phyloP scores from a whole-genome alignment of 1,140 invertebrate species.

The Meteorus sp. region DNA sequence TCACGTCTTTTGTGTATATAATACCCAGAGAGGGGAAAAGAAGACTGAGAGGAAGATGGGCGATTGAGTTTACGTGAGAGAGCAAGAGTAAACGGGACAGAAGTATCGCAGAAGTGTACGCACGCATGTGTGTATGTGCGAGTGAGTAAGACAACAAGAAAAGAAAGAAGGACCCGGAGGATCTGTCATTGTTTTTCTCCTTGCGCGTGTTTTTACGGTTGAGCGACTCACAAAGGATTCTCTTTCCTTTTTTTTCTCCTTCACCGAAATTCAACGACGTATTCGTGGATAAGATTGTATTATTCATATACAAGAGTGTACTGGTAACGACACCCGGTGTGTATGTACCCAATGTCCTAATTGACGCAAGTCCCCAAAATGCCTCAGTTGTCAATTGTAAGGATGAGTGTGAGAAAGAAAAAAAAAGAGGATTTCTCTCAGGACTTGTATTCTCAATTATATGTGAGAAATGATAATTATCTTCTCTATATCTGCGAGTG shows the following conservation, averaged over 20 bases:
- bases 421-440: no score
- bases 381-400: no score
- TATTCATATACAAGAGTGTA: neutral
- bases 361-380: no score
- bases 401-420: no score
- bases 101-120: neutral
- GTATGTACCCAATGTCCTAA: no score
- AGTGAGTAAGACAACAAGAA: neutral
- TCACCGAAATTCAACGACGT: neutral
- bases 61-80: neutral
- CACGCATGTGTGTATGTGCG: no score
- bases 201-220: conserved; percentile 31
- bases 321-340: neutral
- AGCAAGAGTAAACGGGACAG: neutral
- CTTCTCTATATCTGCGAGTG: no score
- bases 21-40: neutral
- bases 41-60: no score
- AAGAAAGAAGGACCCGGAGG: neutral
- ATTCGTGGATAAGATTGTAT: conserved; percentile 1
- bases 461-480: no score
- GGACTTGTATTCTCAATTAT: no score
- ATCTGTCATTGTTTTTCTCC: conserved; percentile 40
- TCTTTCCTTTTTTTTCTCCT: conserved; percentile 4
- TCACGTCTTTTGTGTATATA: conserved; percentile 19
- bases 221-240: conserved; percentile 28